Evolutionary conservation across 2,113 vertebrate genomes (phyloP).

Genomic region (pig (Sus scrofa)): DNA sequence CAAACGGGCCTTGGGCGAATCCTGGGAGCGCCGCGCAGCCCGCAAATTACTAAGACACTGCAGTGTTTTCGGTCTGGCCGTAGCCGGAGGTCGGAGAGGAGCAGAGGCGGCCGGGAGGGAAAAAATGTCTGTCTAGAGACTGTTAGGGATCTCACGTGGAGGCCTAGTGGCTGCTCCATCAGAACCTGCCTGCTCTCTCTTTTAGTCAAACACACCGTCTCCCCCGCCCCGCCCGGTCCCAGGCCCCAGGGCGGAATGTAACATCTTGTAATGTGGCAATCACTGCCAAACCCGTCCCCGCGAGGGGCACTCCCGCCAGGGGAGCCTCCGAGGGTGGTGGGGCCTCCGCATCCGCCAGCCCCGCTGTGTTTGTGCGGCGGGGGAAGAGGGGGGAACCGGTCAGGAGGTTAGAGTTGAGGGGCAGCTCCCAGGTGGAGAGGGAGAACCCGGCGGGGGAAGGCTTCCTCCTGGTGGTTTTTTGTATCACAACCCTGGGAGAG

Average conservation of each 20-base stretch:
- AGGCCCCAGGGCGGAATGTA: slow-evolving; percentile 81
- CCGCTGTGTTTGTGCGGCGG: not conserved
- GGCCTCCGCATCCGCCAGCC: not conserved
- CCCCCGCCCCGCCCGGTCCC: not conserved
- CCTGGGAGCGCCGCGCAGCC: not conserved
- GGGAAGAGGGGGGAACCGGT: not conserved
- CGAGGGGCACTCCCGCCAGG: slow-evolving; percentile 22
- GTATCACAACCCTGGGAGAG: not conserved
- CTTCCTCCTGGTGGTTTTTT: not conserved
- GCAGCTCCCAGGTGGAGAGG: not conserved
- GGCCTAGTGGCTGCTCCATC: slow-evolving; percentile 30
- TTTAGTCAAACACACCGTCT: not conserved
- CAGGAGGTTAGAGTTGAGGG: not conserved
- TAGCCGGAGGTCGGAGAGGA: not conserved
- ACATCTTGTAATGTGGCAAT: slow-evolving; percentile 87
- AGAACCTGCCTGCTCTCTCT: slow-evolving; percentile 31
- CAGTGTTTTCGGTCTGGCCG: not conserved
- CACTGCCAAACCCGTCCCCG: slow-evolving; percentile 76
- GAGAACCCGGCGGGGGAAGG: accelerated
- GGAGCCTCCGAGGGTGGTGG: not conserved
- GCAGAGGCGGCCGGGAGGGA: not conserved
- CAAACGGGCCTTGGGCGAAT: not conserved
- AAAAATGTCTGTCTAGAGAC: not conserved
- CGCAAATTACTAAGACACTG: not conserved
- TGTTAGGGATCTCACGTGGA: slow-evolving; percentile 28